These are phyloP conservation scores for Rhizoglyphus robini DNA, from an alignment of 1,140 invertebrate species.

Conservation along the genomic window DNA sequence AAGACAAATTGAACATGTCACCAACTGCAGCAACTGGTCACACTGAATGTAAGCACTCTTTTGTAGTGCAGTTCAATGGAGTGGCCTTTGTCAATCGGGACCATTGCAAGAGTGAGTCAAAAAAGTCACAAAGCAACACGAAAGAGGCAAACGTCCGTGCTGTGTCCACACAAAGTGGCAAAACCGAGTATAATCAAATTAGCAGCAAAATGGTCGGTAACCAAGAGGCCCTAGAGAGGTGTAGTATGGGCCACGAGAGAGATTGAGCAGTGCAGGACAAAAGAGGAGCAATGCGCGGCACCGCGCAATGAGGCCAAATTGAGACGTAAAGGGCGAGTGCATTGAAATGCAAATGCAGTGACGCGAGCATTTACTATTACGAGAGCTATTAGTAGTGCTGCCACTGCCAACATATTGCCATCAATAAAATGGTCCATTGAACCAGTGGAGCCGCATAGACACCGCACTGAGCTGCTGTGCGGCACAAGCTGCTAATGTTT, in stretches of 20 bases:
- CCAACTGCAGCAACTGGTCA: too few relatives aligned
- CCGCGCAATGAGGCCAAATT: background rate
- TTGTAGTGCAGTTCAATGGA: background rate
- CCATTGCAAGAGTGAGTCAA: background rate
- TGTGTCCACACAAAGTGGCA: background rate
- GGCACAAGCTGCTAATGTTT: background rate
- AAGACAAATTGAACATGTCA: background rate
- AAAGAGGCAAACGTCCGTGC: background rate
- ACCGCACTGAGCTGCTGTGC: background rate
- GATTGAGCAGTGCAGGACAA: background rate
- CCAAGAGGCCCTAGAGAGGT: background rate
- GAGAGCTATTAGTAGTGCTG: background rate
- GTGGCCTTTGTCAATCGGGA: background rate
- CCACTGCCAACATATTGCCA: too few relatives aligned
- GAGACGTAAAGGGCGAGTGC: background rate
- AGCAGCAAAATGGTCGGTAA: background rate
- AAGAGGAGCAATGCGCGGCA: background rate
- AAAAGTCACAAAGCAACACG: background rate
- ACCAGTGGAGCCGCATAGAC: background rate
- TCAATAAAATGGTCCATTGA: background rate
- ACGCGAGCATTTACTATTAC: background rate
- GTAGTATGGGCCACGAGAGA: background rate
- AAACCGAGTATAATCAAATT: background rate
- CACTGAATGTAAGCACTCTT: too few relatives aligned
- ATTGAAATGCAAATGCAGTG: constrained; percentile 6